These are phyloP conservation scores for Apamea epomidion DNA, from an alignment of 2,888 invertebrate genomes.

Conservation along the genomic window DNA sequence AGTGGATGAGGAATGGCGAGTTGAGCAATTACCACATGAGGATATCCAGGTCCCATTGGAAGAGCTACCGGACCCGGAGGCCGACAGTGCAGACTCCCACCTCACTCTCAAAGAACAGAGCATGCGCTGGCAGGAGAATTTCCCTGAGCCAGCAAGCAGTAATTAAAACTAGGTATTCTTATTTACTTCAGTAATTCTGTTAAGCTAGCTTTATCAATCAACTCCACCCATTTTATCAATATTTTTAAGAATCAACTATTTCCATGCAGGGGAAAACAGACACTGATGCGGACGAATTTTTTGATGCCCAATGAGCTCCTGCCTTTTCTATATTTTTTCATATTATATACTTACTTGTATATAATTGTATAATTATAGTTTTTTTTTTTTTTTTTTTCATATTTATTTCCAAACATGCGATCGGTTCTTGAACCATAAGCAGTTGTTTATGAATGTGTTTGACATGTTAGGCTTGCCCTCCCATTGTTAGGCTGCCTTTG, in stretches of 20 bases:
- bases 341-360: too few species aligned
- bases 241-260: neutral
- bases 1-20: conserved; percentile 96
- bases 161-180: conserved; percentile 85
- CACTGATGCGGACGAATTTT: too few species aligned
- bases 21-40: conserved; percentile 95
- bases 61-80: conserved; percentile 97
- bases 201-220: neutral
- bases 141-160: conserved; percentile 88
- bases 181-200: neutral
- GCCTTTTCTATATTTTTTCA: too few species aligned
- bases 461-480: too few species aligned
- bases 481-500: too few species aligned
- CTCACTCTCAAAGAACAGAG: conserved; percentile 97
- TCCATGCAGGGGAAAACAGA: too few species aligned
- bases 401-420: too few species aligned
- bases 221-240: neutral
- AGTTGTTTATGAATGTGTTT: too few species aligned
- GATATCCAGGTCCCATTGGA: conserved; percentile 95
- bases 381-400: too few species aligned
- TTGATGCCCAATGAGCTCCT: too few species aligned
- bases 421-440: too few species aligned
- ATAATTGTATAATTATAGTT: too few species aligned
- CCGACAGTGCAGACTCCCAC: conserved; percentile 97
- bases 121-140: conserved; percentile 92